Percentiles rank a stretch among this genome's conserved stretches.
Evolutionary conservation across 2,113 vertebrate genomes (phyloP).

Genomic region (Macrotus californicus): DNA sequence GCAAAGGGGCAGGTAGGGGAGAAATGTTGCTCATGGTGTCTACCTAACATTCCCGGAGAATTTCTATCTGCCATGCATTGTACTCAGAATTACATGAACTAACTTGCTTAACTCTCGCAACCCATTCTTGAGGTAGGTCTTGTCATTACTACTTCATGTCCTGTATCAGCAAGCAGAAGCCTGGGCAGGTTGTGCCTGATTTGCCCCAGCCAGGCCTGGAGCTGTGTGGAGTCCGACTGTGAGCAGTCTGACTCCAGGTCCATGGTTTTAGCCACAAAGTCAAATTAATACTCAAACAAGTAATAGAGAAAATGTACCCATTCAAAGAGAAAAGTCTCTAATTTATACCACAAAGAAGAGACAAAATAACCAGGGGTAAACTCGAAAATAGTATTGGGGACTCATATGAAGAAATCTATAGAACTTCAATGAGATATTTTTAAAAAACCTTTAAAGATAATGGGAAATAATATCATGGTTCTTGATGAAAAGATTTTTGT

Average conservation of each 20-base stretch:
- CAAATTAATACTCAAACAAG: neutral
- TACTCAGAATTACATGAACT: neutral
- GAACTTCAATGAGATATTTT: neutral
- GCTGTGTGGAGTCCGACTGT: neutral
- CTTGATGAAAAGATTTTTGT: neutral
- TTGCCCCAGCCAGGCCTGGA: neutral
- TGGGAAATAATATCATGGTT: neutral
- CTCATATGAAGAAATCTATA: neutral
- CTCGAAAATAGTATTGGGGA: neutral
- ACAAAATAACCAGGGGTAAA: neutral
- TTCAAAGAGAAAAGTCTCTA: neutral
- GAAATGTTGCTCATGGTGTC: too few relatives aligned
- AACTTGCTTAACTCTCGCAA: neutral
- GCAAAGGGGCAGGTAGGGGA: neutral
- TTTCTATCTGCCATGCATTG: neutral
- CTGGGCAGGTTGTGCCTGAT: neutral
- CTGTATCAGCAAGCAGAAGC: neutral
- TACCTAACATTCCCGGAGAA: neutral
- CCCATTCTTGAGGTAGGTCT: neutral
- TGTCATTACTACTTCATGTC: neutral
- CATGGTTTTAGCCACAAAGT: neutral
- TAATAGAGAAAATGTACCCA: neutral
- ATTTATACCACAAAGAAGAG: neutral
- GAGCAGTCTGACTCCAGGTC: neutral
- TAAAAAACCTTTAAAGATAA: neutral